Evolutionary conservation across 2,888 invertebrate species (phyloP), one percentile per base, ranked within the genome.

Genomic region (Podotricha telesiphe): DNA sequence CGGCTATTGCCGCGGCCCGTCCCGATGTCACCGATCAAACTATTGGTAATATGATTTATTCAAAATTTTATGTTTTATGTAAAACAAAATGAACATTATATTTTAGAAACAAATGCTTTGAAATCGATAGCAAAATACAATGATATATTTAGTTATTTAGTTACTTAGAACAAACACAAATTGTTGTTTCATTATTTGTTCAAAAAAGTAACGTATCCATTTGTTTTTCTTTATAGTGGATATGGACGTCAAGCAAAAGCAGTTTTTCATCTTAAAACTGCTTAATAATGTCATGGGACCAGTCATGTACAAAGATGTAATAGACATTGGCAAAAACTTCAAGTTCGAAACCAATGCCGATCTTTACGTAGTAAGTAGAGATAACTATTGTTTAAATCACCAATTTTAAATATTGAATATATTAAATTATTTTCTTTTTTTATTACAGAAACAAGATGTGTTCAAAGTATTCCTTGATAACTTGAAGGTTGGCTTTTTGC

Each of bases 381-480:
- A 10, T 8, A 8, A 6, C 8, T 37, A 7, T 37, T 1, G 3
- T 8, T 37, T 6, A 4, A 7, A 37, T 10, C 8, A 1, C 8
- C 6, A 37, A 8, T 8, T 1, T 37, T 8, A 37, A 8, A 37
- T 37, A 7, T 10, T 37, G 10, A 37, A 37, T 2, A 37, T 10
- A 37, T 7, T 37, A 4, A 37, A 8, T 37, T 37, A 37, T 37
- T 37, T 37, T 37, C 37, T 37, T 10, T n/a, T n/a, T 37, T 48
- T 45, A 77, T 86, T 83, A 34, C 85, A 95, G 94, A 93, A 94
- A 81, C 83, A 85, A 11, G 94, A 95, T 77, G 91, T 91, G 53
- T 94, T 95, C 5, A 93, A 94, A 74, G 89, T 93, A 74, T 95
- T 95, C 83, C 79, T 93, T n/a, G 89, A 93, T 67, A 83, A 89